Base-by-base conservation (phyloP, 1,140 invertebrate genomes). In the Heliothis subflexa region DNA sequence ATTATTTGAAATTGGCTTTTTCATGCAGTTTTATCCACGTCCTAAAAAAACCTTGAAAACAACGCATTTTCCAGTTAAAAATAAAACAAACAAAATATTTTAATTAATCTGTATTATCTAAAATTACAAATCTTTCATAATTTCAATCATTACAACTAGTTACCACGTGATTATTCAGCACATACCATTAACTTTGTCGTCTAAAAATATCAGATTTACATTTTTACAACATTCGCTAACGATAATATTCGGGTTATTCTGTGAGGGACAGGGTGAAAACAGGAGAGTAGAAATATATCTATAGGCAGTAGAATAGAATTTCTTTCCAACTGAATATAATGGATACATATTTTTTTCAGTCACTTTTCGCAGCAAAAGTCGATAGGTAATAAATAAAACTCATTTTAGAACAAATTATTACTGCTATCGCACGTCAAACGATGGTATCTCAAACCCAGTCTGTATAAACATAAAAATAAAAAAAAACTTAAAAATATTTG, bases 121-220 rank as follows among this genome's bases (percentile, higher is more conserved):
- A 93, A 93, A 91, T 94, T 94, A 94, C 91, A 94, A 94, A 94
- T 92, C 89, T 91, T 92, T 91, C 81, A 92, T 92, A 92, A 89
- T 91, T 91, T 91, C 87, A 88, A 89, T 90, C 82, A 88, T 91
- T 91, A 92, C 82, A 88, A 88, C 89, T 92, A 93, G 78, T 86
- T 84, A 87, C 84, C 77, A 87, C 81, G 84, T 91, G 88, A 90
- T 91, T 87, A 87, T 87, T 89, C 90, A 90, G 89, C 88, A 88
- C 86, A 88, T 87, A 82, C 81, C 78, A 77, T 87, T 86, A 86
- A 54, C 62, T 66, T 80, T 85, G 81, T 91, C 88, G 80, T 91
- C 89, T 90, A 91, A 91, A 90, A 89, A 90, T 92, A 90, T 90
- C 84, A 85, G 86, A 90, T 92, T 91, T 92, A 92, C 90, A 93